Conservation (phyloP, 2,888 invertebrate genomes). For the Calameuta idolon region DNA sequence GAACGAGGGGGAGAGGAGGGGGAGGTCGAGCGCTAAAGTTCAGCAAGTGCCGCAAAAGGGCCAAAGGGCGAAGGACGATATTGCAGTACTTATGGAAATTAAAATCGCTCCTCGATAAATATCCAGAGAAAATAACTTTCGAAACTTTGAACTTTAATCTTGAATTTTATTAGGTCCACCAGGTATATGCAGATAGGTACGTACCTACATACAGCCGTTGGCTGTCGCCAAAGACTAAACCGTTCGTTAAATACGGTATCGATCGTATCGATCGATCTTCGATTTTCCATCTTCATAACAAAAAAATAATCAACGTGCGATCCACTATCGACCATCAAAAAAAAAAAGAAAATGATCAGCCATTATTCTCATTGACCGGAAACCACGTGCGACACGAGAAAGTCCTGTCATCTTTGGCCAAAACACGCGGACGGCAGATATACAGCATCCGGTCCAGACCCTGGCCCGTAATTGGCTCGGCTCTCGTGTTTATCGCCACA, state of each 20-base stretch:
- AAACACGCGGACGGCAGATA: not conserved
- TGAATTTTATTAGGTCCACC: slow-evolving; percentile 47
- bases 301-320: too few species aligned
- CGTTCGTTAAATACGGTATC: too few species aligned
- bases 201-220: too few species aligned
- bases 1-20: not conserved
- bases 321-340: too few species aligned
- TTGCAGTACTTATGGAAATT: slow-evolving; percentile 63
- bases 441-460: not conserved
- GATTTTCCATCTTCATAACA: too few species aligned
- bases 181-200: not conserved
- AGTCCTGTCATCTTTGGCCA: not conserved
- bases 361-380: too few species aligned
- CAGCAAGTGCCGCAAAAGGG: not conserved
- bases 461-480: too few species aligned
- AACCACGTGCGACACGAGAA: too few species aligned
- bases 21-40: not conserved
- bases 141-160: slow-evolving; percentile 54
- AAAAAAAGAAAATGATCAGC: too few species aligned
- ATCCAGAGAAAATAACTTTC: slow-evolving; percentile 47
- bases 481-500: too few species aligned
- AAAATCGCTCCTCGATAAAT: slow-evolving; percentile 56
- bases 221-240: too few species aligned
- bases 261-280: too few species aligned
- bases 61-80: slow-evolving; percentile 33